phyloP scores from a whole-genome alignment of 2,888 invertebrate species.

The Urechis unicinctus region DNA sequence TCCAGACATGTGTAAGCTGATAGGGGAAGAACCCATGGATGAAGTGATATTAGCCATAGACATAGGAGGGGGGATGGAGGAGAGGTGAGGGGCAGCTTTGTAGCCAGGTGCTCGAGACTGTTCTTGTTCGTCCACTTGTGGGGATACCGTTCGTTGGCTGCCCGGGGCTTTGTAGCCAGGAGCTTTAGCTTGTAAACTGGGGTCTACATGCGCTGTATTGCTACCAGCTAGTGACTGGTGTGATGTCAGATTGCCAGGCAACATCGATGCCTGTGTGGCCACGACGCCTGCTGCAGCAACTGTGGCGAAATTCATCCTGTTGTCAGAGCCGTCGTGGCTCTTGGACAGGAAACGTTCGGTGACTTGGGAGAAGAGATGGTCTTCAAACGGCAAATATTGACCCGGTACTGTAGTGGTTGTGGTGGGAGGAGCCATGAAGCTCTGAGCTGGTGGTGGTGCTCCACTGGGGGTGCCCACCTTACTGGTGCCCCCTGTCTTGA shows the following conservation, averaged over 20 bases:
- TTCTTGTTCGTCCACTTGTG: neutral
- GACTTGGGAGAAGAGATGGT: constrained; percentile 65
- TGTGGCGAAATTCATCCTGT: constrained; percentile 64
- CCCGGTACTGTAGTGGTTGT: constrained; percentile 53
- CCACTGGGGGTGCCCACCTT: too few species aligned
- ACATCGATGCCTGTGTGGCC: neutral
- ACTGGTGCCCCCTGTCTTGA: constrained; percentile 24
- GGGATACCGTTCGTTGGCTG: constrained; percentile 3
- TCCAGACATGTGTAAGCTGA: neutral
- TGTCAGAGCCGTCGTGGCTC: constrained; percentile 41
- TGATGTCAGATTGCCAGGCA: neutral
- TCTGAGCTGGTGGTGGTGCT: too few species aligned
- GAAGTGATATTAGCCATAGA: too few species aligned
- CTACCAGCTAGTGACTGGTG: neutral
- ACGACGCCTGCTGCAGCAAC: constrained; percentile 60
- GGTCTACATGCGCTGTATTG: constrained; percentile 22
- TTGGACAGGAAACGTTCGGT: constrained; percentile 38
- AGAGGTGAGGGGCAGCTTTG: too few species aligned
- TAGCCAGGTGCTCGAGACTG: neutral
- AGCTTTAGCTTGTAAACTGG: constrained; percentile 48
- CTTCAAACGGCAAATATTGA: constrained; percentile 85
- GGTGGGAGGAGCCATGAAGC: neutral
- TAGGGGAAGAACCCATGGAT: too few species aligned
- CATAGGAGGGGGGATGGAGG: too few species aligned
- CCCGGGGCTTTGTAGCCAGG: constrained; percentile 44